Conservation (phyloP, 2,113 vertebrate species). For the Callospermophilus lateralis region DNA sequence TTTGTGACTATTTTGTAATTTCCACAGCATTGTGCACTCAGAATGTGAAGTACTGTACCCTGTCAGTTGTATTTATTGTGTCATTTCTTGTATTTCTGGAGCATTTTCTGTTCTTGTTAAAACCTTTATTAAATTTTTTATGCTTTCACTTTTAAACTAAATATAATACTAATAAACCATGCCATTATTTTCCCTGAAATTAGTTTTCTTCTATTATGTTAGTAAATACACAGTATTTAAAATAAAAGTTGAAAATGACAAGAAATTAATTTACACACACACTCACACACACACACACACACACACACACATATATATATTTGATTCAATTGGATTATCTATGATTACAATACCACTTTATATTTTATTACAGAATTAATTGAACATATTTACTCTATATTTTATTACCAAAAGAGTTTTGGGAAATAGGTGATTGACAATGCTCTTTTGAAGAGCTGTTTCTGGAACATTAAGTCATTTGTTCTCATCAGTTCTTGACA, state of each 20-base stretch:
- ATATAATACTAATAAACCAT: no score
- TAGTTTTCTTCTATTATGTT: no score
- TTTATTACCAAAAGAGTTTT: background rate
- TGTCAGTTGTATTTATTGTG: no score
- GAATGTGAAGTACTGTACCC: no score
- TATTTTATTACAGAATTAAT: slow-evolving; percentile 67
- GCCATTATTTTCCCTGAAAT: no score
- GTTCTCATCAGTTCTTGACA: background rate
- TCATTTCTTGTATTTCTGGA: no score
- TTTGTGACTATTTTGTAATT: no score
- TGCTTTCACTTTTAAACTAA: no score
- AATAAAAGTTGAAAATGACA: slow-evolving; percentile 30
- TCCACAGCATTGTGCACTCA: no score
- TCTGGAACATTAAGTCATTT: slow-evolving; percentile 60
- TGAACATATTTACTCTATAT: slow-evolving; percentile 38
- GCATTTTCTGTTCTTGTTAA: no score
- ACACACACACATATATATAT: slow-evolving; percentile 36
- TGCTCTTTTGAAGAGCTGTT: slow-evolving; percentile 23
- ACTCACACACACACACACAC: no score
- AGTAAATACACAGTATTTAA: slow-evolving; percentile 60
- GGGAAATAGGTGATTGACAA: slow-evolving; percentile 57
- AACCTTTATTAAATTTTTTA: no score
- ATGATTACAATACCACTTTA: slow-evolving; percentile 59
- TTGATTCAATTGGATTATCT: slow-evolving; percentile 49
- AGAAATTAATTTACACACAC: slow-evolving; percentile 41